phyloP scores from a whole-genome alignment of 2,797 vertebrate species.

The Selene dorsalis region DNA sequence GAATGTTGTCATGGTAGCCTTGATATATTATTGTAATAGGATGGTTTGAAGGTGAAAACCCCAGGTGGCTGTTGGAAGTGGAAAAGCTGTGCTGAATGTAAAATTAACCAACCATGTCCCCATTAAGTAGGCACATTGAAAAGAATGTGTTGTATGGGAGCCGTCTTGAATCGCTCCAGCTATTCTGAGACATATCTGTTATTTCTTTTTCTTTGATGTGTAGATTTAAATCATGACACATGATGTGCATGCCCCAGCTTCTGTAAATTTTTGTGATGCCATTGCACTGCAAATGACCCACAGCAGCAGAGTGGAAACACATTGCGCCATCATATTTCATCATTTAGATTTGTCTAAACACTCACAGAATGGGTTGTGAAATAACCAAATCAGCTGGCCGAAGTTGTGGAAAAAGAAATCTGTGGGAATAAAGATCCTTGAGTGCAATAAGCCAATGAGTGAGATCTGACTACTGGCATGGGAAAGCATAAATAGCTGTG shows the following conservation, averaged over 20 bases:
- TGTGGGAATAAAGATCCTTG: conserved; percentile 63
- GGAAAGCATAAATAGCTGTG: conserved; percentile 75
- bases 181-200: not conserved
- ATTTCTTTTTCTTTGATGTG: not conserved
- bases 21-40: not conserved
- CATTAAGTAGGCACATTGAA: not conserved
- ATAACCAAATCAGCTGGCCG: conserved; percentile 38
- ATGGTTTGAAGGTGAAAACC: conserved; percentile 4
- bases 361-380: not conserved
- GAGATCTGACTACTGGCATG: conserved; percentile 68
- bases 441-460: conserved; percentile 55
- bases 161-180: not conserved
- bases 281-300: not conserved
- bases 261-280: not conserved
- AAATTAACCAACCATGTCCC: not conserved
- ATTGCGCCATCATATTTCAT: not conserved
- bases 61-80: conserved; percentile 11
- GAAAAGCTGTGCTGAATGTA: conserved; percentile 5
- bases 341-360: conserved; percentile 12
- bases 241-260: not conserved
- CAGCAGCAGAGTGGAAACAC: not conserved
- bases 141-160: not conserved
- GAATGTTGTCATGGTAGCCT: not conserved
- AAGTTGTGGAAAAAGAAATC: conserved; percentile 47
- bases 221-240: not conserved